Evolutionary conservation across 2,113 vertebrate species (phyloP), one percentile per base, ranked within the genome.

Genomic region (Smithornis capensis): DNA sequence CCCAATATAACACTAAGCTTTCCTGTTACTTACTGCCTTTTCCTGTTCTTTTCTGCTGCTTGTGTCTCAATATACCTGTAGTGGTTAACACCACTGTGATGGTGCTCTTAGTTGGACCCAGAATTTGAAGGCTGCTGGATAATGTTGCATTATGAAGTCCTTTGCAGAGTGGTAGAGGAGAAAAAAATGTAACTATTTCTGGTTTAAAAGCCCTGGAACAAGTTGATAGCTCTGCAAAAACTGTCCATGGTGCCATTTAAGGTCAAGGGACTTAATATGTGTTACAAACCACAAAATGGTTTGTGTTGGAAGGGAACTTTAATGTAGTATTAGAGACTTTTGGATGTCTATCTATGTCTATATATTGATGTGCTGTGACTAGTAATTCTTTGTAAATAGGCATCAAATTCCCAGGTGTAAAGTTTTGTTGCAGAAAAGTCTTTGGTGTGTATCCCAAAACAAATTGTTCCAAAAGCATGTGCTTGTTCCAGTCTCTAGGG

Each of bases 61-160:
- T 76, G 7, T 55, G 1, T 85, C 40, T 91, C 29, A 52, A 3
- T 77, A 44, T 27, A 83, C 53, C 56, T 65, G 12, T 37, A 49
- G 35, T 53, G 15, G 19, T 65, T 5, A 0, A 29, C 68, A 16
- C 12, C 1, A 0, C 14, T 42, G 33, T 56, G 35, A 12, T 47
- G 24, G 7, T 79, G 47, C 35, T 52, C 35, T 10, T 59, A 45
- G 33, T 12, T 57, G 35, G 44, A 49, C n/a, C 12, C 12, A 81
- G 60, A 76, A 81, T 74, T 78, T 62, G 22, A 70, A 50, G 35
- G 55, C 35, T 89, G 9, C 8, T 63, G 18, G 12, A 15, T 59
- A 31, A 12, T 0, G 0, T 37, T 67, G 25, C 5, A 1, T 44
- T 49, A 19, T 29, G 4, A 69, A 88, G 37, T 33, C 9, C 19